phyloP scores from a whole-genome alignment of 2,797 vertebrate species.

The Manis crassicaudata region DNA sequence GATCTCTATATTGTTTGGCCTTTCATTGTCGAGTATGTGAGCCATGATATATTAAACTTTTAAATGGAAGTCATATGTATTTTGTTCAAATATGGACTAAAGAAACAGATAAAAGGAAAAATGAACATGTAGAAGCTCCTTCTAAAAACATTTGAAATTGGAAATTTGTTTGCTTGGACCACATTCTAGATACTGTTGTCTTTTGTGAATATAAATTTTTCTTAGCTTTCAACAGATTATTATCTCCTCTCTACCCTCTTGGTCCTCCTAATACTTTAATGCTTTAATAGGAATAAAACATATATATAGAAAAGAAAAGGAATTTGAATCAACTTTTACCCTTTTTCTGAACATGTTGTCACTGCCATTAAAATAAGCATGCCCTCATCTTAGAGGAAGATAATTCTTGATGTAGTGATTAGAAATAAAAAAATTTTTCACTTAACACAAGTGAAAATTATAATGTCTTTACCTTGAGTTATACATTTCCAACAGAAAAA shows the following conservation, averaged over 20 bases:
- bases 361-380: background rate
- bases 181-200: background rate
- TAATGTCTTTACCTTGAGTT: background rate
- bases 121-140: background rate
- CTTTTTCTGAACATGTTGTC: background rate
- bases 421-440: background rate
- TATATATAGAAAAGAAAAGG: background rate
- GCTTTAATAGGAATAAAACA: background rate
- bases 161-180: background rate
- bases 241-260: background rate
- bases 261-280: background rate
- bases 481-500: background rate
- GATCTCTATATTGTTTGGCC: background rate
- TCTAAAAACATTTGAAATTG: background rate
- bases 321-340: background rate
- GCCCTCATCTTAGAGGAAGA: background rate
- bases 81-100: background rate
- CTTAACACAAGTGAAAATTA: background rate
- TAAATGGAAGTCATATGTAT: background rate
- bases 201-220: background rate
- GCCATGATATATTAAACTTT: background rate
- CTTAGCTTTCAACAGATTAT: background rate
- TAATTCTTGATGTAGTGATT: background rate
- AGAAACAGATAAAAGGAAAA: background rate
- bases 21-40: background rate